A percentile compares a stretch with the other conserved stretches of the same genome.
Evolutionary conservation across 2,888 invertebrate genomes (phyloP).

Genomic region (Parnassius smintheus): DNA sequence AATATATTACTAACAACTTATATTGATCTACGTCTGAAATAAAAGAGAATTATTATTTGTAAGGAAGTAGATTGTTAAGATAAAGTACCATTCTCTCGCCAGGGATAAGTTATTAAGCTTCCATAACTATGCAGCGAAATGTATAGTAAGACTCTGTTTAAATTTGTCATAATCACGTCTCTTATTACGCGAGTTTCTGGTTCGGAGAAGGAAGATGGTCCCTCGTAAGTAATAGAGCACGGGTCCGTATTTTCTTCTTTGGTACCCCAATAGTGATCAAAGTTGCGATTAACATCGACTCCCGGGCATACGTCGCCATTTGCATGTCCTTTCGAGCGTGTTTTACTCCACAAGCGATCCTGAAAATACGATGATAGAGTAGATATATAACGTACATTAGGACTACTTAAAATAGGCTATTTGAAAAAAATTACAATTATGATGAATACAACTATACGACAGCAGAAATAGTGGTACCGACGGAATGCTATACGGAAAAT

Average conservation of each 20-base stretch:
- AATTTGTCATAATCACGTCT: slow-evolving; percentile 75
- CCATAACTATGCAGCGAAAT: slow-evolving; percentile 89
- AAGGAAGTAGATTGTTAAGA: too few species aligned
- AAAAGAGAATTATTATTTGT: too few species aligned
- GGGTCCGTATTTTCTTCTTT: slow-evolving; percentile 67
- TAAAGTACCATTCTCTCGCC: slow-evolving; percentile 82
- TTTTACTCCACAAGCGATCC: slow-evolving; percentile 87
- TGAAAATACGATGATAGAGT: slow-evolving; percentile 37
- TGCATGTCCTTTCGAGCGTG: slow-evolving; percentile 74
- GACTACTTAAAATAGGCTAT: too few species aligned
- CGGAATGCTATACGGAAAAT: too few species aligned
- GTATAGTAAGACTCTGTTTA: slow-evolving; percentile 81
- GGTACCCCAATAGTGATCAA: slow-evolving; percentile 86
- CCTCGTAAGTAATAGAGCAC: slow-evolving; percentile 84
- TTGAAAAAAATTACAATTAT: too few species aligned
- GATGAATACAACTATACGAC: too few species aligned
- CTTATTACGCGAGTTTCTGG: slow-evolving; percentile 83
- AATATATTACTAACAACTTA: too few species aligned
- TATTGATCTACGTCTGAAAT: too few species aligned
- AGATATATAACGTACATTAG: too few species aligned
- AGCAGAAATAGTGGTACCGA: too few species aligned
- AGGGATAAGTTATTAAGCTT: slow-evolving; percentile 85
- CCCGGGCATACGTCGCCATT: slow-evolving; percentile 81
- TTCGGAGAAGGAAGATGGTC: slow-evolving; percentile 84
- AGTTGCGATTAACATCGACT: slow-evolving; percentile 90